Evolutionary conservation across 35 echinoderm and acorn worm species (phyloP).

Genomic region (Strongylocentrotus purpuratus): DNA sequence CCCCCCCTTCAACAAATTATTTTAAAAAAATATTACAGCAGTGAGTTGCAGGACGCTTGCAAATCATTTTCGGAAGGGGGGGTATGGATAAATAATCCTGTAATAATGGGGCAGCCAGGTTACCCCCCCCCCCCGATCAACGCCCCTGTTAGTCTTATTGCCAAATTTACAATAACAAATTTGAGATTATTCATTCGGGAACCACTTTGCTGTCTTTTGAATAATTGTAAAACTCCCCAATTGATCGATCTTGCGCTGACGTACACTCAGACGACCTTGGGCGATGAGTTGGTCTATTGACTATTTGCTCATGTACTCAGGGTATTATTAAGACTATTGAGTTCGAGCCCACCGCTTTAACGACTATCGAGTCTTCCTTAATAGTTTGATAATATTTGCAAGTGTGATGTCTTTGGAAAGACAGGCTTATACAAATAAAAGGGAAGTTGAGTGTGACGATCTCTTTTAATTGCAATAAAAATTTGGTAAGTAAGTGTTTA

Average conservation of each 20-base stretch:
- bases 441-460: not conserved
- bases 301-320: not conserved
- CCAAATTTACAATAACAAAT: not conserved
- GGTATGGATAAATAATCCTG: too few relatives aligned
- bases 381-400: constrained; percentile 19
- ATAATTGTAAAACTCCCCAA: not conserved
- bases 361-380: not conserved
- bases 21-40: too few relatives aligned
- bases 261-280: not conserved
- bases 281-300: not conserved
- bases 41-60: too few relatives aligned
- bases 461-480: constrained; percentile 1
- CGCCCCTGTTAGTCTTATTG: not conserved
- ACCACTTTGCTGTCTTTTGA: not conserved
- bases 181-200: not conserved
- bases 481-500: not conserved
- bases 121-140: not conserved
- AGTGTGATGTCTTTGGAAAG: not conserved
- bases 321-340: not conserved
- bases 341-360: not conserved
- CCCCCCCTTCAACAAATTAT: too few relatives aligned
- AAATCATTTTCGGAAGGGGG: too few relatives aligned
- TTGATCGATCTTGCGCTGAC: not conserved
- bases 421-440: not conserved
- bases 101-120: too few relatives aligned